A percentile compares a stretch with the other conserved stretches of the same genome.
These are phyloP conservation scores for Melanerpes aurifrons DNA, from an alignment of 2,113 vertebrate species.

Conservation along the genomic window DNA sequence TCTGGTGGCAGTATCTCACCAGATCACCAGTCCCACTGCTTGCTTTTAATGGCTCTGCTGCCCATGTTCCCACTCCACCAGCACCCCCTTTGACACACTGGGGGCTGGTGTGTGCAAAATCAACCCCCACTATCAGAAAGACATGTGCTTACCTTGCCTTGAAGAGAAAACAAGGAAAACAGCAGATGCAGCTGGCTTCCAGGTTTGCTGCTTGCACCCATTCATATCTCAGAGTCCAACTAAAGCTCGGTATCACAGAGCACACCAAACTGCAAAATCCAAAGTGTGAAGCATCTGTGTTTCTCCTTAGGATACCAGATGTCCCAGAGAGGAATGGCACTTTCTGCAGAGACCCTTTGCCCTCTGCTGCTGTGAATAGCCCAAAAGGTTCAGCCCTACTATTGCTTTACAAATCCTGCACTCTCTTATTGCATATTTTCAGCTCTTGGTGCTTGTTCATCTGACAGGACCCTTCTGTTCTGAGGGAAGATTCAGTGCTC, in stretches of 20 bases:
- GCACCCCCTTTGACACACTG: fast-evolving
- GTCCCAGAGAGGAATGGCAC: fast-evolving
- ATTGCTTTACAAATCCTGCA: neutral
- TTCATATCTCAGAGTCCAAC: neutral
- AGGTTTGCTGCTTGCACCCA: neutral
- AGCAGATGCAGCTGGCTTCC: neutral
- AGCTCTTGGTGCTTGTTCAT: neutral
- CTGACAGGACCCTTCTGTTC: neutral
- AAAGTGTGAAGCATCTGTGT: neutral
- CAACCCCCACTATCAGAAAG: neutral
- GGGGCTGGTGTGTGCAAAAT: neutral
- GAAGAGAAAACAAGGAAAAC: neutral
- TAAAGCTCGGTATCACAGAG: neutral
- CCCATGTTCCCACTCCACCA: neutral
- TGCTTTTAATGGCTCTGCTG: neutral
- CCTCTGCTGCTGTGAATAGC: neutral
- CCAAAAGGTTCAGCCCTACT: neutral
- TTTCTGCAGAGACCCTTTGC: neutral
- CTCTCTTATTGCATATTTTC: neutral
- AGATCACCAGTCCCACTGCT: neutral
- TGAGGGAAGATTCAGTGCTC: neutral
- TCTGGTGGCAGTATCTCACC: neutral
- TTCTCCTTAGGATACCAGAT: neutral
- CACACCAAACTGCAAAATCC: neutral
- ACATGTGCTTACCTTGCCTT: neutral